Evolutionary conservation across 2,888 invertebrate species (phyloP), one percentile per base, ranked within the genome.

Genomic region (Volucella bombylans): DNA sequence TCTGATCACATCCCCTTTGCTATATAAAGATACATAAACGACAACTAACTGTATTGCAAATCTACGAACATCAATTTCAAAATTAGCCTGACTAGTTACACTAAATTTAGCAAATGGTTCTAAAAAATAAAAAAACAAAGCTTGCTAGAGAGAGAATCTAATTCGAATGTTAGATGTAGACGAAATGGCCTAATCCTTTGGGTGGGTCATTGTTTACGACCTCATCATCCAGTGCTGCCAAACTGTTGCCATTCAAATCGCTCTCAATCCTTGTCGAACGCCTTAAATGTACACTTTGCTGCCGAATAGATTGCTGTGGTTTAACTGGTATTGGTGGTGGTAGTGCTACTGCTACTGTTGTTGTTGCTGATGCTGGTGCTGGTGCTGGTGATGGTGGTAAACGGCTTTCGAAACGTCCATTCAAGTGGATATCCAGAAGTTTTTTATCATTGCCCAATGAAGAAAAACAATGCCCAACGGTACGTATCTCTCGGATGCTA

Each of bases 401-500:
- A 85, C 1, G 87, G 74, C 86, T 80, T 69, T 90, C 89, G 23
- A 88, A 91, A 9, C 90, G 89, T 0, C 89, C 89, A 82, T 89
- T 89, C 86, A 91, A 87, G 67, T 92, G 91, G 2, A 92, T 90
- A 69, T 92, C 92, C 62, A 92, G 86, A 15, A 92, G 86, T 80
- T 92, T 92, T 85, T 92, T 92, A 87, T 92, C 92, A 83, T 89
- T 91, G 65, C 92, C 92, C 77, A 92, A 87, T 50, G 91, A 90
- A 43, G 92, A 92, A 88, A 92, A 92, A 12, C 91, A 92, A 87
- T 92, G 91, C 3, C 90, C 88, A 0, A 89, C 89, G 0, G 92
- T 91, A 73, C 92, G 90, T 43, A 92, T 92, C 85, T 92, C 92
- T 1, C 92, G 91, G 67, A 92, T 91, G 86, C 92, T 92, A 77